These are phyloP conservation scores for Asobara japonica DNA, from an alignment of 1,140 invertebrate species.

Conservation along the genomic window DNA sequence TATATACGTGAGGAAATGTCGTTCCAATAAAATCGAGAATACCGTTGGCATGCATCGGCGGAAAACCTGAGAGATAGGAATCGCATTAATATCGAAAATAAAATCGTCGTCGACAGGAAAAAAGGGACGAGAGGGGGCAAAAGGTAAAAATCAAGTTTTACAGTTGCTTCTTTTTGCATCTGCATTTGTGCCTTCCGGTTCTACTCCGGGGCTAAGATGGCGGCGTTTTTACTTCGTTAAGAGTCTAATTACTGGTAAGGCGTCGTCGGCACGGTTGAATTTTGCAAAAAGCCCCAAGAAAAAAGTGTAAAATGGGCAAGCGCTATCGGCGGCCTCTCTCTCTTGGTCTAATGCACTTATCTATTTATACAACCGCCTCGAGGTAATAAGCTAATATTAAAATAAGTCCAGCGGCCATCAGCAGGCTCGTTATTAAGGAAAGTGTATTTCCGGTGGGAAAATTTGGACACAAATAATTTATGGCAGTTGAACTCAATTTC, in stretches of 20 bases:
- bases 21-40: conserved; percentile 13
- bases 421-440: not conserved
- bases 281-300: not conserved
- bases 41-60: conserved; percentile 21
- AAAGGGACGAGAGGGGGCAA: conserved; percentile 19
- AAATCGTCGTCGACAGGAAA: conserved; percentile 35
- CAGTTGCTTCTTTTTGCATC: conserved; percentile 19
- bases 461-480: conserved; percentile 8
- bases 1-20: not conserved
- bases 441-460: not conserved
- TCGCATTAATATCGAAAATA: conserved; percentile 48
- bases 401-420: conserved; percentile 52
- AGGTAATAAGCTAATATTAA: conserved; percentile 62
- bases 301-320: conserved; percentile 44
- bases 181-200: conserved; percentile 38
- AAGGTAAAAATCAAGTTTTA: conserved; percentile 17
- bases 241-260: conserved; percentile 63
- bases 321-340: conserved; percentile 52
- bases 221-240: conserved; percentile 67
- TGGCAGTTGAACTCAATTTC: not conserved
- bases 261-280: not conserved
- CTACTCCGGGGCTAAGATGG: conserved; percentile 59
- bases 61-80: conserved; percentile 35
- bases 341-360: conserved; percentile 57
- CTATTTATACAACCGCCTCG: conserved; percentile 56